Evolutionary conservation across 2,888 invertebrate genomes (phyloP).

Genomic region (Stenodera caucasica): DNA sequence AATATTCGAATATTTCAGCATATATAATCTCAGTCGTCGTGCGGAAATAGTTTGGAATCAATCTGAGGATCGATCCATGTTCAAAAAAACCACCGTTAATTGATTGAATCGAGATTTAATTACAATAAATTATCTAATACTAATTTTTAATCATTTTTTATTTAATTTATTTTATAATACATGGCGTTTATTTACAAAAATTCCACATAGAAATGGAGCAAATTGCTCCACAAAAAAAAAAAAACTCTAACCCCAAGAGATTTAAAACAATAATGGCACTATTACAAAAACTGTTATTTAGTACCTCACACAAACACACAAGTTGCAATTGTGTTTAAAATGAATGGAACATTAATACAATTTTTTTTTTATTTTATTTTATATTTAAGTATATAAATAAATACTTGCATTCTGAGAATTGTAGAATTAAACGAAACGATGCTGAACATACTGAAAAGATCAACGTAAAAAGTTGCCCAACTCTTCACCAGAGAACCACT

Average conservation of each 20-base stretch:
- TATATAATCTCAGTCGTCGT: too few relatives aligned
- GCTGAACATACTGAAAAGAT: slow-evolving; percentile 43
- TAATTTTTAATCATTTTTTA: slow-evolving; percentile 16
- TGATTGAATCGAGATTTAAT: too few relatives aligned
- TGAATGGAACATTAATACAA: slow-evolving; percentile 52
- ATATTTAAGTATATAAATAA: too few relatives aligned
- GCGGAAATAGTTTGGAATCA: too few relatives aligned
- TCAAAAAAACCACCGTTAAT: too few relatives aligned
- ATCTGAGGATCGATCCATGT: too few relatives aligned
- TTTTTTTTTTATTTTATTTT: slow-evolving; percentile 46
- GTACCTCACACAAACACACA: slow-evolving; percentile 39
- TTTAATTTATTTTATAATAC: slow-evolving; percentile 11
- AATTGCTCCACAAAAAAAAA: slow-evolving; percentile 1
- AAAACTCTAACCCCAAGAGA: slow-evolving; percentile 30
- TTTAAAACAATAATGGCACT: slow-evolving; percentile 38
- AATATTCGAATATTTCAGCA: too few relatives aligned
- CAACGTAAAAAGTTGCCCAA: slow-evolving; percentile 43
- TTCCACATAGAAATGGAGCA: too few relatives aligned
- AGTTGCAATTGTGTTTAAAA: slow-evolving; percentile 52
- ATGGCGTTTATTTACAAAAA: slow-evolving; percentile 12
- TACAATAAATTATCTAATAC: slow-evolving; percentile 38
- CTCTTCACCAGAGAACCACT: slow-evolving; percentile 39
- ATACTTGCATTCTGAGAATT: slow-evolving; percentile 45
- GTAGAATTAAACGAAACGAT: slow-evolving; percentile 50
- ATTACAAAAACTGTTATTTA: slow-evolving; percentile 38